Evolutionary conservation across 2,113 vertebrate species (phyloP).

Genomic region (Mormyrus iriodes): DNA sequence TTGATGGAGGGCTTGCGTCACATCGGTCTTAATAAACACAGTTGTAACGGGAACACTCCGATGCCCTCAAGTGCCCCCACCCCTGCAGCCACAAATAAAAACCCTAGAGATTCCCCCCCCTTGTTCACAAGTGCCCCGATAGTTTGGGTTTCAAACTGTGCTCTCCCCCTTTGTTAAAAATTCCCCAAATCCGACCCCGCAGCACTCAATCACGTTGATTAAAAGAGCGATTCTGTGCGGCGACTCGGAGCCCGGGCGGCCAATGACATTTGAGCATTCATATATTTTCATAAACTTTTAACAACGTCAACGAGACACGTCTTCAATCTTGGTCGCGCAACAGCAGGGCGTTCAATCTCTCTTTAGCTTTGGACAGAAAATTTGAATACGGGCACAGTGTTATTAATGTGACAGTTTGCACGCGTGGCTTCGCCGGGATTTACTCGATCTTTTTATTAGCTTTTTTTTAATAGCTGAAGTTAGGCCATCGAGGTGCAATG

Average conservation of each 20-base stretch:
- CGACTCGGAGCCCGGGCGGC: constrained; percentile 71
- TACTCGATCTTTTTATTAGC: constrained; percentile 35
- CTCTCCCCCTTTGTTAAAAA: constrained; percentile 33
- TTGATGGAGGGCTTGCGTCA: constrained; percentile 62
- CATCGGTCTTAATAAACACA: constrained; percentile 74
- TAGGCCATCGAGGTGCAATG: constrained; percentile 41
- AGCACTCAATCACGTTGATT: constrained; percentile 85
- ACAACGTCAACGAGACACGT: constrained; percentile 92
- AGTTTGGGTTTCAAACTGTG: constrained; percentile 57
- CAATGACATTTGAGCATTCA: constrained; percentile 97
- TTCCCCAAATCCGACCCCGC: constrained; percentile 73
- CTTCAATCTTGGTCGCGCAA: constrained; percentile 97
- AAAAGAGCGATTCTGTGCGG: constrained; percentile 83
- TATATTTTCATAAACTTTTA: constrained; percentile 99
- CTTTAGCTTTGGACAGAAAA: constrained; percentile 91
- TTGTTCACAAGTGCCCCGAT: constrained; percentile 16
- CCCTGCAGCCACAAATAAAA: constrained; percentile 3
- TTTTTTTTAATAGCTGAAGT: constrained; percentile 59
- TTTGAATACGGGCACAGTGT: constrained; percentile 83
- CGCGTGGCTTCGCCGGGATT: constrained; percentile 58
- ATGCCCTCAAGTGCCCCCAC: constrained; percentile 57
- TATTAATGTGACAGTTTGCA: constrained; percentile 69
- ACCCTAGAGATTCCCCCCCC: background rate
- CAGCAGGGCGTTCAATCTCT: constrained; percentile 98
- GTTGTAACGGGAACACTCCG: constrained; percentile 76